Evolutionary conservation across 2,113 vertebrate species (phyloP).

Genomic region (Mobula hypostoma): DNA sequence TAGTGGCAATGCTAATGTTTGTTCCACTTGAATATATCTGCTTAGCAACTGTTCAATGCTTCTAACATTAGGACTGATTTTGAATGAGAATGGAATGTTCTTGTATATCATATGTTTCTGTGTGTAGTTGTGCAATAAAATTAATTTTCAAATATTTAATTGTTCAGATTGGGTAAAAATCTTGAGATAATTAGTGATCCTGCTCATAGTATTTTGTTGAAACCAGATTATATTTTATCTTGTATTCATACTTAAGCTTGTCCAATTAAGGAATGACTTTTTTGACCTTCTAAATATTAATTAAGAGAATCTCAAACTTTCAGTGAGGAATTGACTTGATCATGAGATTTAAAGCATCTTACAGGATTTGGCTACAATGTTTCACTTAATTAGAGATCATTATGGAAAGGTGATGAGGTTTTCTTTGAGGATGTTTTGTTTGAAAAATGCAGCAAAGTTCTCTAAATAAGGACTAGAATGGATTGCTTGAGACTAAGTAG

Average conservation of each 20-base stretch:
- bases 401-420: background rate
- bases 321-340: background rate
- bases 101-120: no score
- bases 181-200: background rate
- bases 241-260: no score
- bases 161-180: background rate
- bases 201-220: background rate
- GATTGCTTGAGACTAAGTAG: background rate
- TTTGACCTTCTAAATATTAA: background rate
- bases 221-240: background rate
- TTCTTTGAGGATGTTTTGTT: background rate
- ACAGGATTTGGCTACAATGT: background rate
- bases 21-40: background rate
- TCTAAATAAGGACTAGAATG: background rate
- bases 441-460: background rate
- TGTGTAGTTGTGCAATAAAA: constrained; percentile 1
- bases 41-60: background rate
- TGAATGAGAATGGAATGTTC: background rate
- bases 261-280: background rate
- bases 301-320: background rate
- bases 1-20: background rate
- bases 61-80: background rate
- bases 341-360: background rate
- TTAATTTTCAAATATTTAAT: background rate
- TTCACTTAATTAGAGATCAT: background rate